Evolutionary conservation across 2,797 vertebrate species (phyloP).

Genomic region (Pseudopleuronectes americanus): DNA sequence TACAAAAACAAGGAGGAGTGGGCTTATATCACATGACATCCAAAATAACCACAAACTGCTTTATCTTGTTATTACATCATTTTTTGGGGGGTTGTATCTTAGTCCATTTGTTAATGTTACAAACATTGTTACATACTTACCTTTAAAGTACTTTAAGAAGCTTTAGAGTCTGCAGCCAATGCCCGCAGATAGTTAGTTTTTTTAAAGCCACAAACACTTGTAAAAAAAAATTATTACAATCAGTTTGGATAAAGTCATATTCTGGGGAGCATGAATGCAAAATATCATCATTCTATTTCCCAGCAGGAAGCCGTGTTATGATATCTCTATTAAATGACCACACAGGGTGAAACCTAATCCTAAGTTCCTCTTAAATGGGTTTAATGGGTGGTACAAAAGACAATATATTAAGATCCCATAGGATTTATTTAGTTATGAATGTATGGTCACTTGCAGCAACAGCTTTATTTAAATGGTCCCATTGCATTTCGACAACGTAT

Average conservation of each 20-base stretch:
- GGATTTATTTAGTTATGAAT: neutral
- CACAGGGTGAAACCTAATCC: constrained; percentile 43
- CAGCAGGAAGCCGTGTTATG: constrained; percentile 55
- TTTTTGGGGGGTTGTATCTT: no score
- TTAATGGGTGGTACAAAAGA: constrained; percentile 16
- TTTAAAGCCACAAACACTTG: no score
- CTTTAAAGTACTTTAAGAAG: no score
- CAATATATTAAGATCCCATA: neutral
- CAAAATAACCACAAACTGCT: constrained; percentile 2
- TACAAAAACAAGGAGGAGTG: constrained; percentile 47
- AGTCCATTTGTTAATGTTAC: no score
- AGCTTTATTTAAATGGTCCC: neutral
- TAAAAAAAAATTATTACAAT: no score
- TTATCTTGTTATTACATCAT: neutral
- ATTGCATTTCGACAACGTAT: constrained; percentile 1
- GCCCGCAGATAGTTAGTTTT: no score
- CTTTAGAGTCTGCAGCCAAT: no score
- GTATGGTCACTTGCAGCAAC: neutral
- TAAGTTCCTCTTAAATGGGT: constrained; percentile 17
- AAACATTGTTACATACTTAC: no score
- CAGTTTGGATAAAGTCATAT: no score
- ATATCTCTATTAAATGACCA: constrained; percentile 63
- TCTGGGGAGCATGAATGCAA: no score
- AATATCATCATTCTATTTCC: constrained; percentile 38
- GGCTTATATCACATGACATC: constrained; percentile 8